These are phyloP conservation scores for Aphelinus certus DNA, from an alignment of 1,140 invertebrate genomes.

Conservation along the genomic window DNA sequence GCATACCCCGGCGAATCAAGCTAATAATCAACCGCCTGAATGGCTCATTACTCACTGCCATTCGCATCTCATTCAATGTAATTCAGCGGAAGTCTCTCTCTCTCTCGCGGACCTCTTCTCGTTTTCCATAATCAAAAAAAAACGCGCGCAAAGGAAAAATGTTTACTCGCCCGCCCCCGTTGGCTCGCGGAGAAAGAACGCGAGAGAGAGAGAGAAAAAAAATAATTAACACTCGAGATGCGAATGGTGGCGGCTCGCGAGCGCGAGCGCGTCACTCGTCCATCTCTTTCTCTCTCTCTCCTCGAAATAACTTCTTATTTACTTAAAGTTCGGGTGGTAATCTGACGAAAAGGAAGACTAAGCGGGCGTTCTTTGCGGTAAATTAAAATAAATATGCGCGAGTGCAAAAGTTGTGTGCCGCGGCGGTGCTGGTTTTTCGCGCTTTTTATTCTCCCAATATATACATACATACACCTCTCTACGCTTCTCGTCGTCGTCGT, in stretches of 20 bases:
- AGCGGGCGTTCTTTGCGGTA: conserved; percentile 37
- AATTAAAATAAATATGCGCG: conserved; percentile 40
- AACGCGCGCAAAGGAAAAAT: not conserved
- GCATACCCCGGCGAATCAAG: too few species aligned
- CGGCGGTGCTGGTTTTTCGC: not conserved
- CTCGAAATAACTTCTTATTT: conserved; percentile 33
- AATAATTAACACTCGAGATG: conserved; percentile 27
- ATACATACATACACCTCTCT: too few species aligned
- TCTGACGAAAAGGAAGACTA: conserved; percentile 28
- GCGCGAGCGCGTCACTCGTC: too few species aligned
- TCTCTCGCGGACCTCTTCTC: too few species aligned
- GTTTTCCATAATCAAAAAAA: too few species aligned
- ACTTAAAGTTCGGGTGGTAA: conserved; percentile 33
- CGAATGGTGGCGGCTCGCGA: too few species aligned
- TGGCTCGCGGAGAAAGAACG: too few species aligned
- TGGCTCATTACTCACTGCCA: too few species aligned
- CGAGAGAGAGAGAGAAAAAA: not conserved
- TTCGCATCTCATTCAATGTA: too few species aligned
- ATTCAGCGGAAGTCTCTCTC: too few species aligned
- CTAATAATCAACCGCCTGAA: too few species aligned
- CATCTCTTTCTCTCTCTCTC: conserved; percentile 8
- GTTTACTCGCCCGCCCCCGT: not conserved
- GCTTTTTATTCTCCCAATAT: conserved; percentile 19
- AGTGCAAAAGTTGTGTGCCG: conserved; percentile 27
- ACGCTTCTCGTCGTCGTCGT: not conserved